Evolutionary conservation across 2,113 vertebrate genomes (phyloP).

Genomic region (Phylloscopus trochiloides): DNA sequence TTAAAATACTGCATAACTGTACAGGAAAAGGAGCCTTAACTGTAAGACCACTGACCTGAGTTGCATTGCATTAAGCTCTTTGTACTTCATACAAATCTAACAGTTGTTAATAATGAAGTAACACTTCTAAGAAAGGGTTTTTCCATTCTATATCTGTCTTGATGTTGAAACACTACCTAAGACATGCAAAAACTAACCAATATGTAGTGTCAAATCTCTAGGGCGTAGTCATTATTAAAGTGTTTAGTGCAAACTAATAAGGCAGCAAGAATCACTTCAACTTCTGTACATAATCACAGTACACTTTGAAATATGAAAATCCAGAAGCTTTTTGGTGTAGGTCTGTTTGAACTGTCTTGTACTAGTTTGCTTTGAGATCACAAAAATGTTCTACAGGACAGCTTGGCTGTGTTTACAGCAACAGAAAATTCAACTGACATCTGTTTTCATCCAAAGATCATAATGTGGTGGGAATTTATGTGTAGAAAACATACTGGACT

Average conservation of each 20-base stretch:
- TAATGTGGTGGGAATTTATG: not conserved
- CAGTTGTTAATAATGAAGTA: not conserved
- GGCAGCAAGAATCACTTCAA: not conserved
- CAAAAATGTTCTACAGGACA: not conserved
- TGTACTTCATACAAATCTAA: not conserved
- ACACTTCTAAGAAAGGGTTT: not conserved
- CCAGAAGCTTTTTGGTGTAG: not conserved
- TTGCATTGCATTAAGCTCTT: not conserved
- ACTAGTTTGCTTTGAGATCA: not conserved
- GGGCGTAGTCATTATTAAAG: not conserved
- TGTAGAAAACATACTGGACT: not conserved
- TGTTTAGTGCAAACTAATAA: not conserved
- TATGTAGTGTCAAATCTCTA: not conserved
- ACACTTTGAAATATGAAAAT: not conserved
- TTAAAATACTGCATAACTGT: not conserved
- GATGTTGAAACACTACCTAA: not conserved
- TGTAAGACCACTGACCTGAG: not conserved
- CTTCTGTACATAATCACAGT: not conserved
- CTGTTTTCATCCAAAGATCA: not conserved
- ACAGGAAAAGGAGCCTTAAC: not conserved
- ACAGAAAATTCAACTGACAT: not conserved
- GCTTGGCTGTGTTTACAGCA: not conserved
- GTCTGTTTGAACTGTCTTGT: not conserved
- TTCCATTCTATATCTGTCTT: not conserved
- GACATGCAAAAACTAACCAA: not conserved